Percentiles rank a stretch among this genome's conserved stretches.
phyloP scores from a whole-genome alignment of 2,888 invertebrate species.

The Dilophus febrilis region DNA sequence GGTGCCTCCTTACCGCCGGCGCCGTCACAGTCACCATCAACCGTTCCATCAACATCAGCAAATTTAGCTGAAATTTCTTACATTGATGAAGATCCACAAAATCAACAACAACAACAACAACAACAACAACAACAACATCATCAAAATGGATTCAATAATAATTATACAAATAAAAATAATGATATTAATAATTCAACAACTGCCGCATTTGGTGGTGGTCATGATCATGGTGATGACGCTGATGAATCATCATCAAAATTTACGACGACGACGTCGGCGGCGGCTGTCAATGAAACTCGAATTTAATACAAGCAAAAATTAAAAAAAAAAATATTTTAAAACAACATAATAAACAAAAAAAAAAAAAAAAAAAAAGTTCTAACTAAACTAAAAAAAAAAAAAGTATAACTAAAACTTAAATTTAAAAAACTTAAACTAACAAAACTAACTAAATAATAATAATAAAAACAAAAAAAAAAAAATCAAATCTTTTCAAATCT shows the following conservation, averaged over 20 bases:
- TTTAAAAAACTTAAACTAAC: background rate
- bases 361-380: background rate
- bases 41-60: slow-evolving; percentile 14
- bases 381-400: too few relatives aligned
- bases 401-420: background rate
- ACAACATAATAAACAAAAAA: background rate
- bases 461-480: background rate
- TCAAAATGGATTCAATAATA: slow-evolving; percentile 3
- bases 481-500: background rate
- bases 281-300: slow-evolving; percentile 56
- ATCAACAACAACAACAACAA: slow-evolving; percentile 14
- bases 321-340: background rate
- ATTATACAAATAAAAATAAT: slow-evolving; percentile 13
- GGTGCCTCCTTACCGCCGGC: too few relatives aligned
- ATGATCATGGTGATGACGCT: slow-evolving; percentile 26
- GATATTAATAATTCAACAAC: background rate
- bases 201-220: slow-evolving; percentile 16
- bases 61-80: slow-evolving; percentile 48
- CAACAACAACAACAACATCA: background rate
- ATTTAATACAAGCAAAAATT: slow-evolving; percentile 30
- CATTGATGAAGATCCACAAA: slow-evolving; percentile 43
- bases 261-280: too few relatives aligned
- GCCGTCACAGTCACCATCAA: slow-evolving; percentile 15
- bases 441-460: background rate
- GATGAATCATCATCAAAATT: slow-evolving; percentile 39